Percentiles rank a stretch among this genome's conserved stretches.
phyloP scores from a whole-genome alignment of 1,140 invertebrate species.

The Meloidogyne hapla region DNA sequence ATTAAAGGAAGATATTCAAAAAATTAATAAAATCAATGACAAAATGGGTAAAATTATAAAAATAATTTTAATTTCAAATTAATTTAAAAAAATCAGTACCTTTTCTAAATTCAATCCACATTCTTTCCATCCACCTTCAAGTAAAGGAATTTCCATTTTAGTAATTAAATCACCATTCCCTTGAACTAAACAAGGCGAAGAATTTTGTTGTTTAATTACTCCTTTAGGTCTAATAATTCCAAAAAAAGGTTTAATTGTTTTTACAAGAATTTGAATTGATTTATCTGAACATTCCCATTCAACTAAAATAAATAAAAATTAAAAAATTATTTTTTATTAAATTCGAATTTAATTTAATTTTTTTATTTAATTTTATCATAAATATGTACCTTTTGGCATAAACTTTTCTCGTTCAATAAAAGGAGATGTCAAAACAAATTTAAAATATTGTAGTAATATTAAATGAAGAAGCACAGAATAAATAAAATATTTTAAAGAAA shows the following conservation, averaged over 20 bases:
- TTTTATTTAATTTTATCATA: not conserved
- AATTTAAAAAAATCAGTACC: not conserved
- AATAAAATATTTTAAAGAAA: too few relatives aligned
- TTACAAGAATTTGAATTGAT: conserved; percentile 15
- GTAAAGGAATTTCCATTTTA: conserved; percentile 16
- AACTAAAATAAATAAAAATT: conserved; percentile 16
- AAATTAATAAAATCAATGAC: too few relatives aligned
- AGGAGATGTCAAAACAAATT: not conserved
- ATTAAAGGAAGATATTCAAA: too few relatives aligned
- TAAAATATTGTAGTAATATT: not conserved
- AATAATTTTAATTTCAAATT: not conserved
- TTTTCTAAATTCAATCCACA: conserved; percentile 17
- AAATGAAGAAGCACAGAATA: not conserved
- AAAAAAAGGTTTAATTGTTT: conserved; percentile 10
- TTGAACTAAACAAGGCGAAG: conserved; percentile 3
- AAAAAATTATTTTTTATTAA: not conserved
- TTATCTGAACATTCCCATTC: conserved; percentile 18
- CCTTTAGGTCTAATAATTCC: conserved; percentile 20
- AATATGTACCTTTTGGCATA: not conserved
- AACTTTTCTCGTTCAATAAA: not conserved
- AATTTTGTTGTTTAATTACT: not conserved
- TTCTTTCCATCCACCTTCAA: conserved; percentile 2
- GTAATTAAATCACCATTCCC: conserved; percentile 9
- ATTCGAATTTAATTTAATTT: conserved; percentile 7
- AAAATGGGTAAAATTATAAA: too few relatives aligned